These are phyloP conservation scores for Orius laevigatus DNA, from an alignment of 1,140 invertebrate genomes.

Conservation along the genomic window DNA sequence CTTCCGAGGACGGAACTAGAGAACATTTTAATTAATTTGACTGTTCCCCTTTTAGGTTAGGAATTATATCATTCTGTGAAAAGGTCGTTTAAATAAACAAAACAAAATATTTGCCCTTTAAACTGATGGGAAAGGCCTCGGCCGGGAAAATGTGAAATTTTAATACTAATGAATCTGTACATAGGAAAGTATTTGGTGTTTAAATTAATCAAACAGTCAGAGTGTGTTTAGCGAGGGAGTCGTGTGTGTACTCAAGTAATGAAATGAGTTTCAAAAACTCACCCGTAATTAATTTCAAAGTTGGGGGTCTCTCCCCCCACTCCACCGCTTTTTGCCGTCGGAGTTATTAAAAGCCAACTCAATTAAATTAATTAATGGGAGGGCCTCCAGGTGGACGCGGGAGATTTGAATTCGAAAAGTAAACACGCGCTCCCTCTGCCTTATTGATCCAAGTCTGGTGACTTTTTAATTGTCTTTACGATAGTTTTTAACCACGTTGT, in stretches of 20 bases:
- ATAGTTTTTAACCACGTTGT: not conserved
- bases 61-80: not conserved
- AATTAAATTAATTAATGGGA: not conserved
- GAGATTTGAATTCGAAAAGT: not conserved
- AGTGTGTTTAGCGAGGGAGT: not conserved
- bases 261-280: slow-evolving; percentile 4
- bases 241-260: slow-evolving; percentile 5
- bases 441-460: too few species aligned
- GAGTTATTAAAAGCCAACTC: too few species aligned
- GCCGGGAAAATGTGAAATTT: too few species aligned
- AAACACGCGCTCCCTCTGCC: not conserved
- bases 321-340: too few species aligned
- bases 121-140: not conserved
- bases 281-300: too few species aligned
- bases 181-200: not conserved
- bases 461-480: too few species aligned
- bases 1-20: too few species aligned
- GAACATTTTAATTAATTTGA: not conserved
- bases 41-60: not conserved
- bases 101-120: not conserved
- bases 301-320: too few species aligned
- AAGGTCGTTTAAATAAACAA: not conserved
- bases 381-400: not conserved
- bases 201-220: slow-evolving; percentile 9
- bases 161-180: not conserved